Evolutionary conservation across 2,888 invertebrate genomes (phyloP).

Genomic region (Coenonympha arcania): DNA sequence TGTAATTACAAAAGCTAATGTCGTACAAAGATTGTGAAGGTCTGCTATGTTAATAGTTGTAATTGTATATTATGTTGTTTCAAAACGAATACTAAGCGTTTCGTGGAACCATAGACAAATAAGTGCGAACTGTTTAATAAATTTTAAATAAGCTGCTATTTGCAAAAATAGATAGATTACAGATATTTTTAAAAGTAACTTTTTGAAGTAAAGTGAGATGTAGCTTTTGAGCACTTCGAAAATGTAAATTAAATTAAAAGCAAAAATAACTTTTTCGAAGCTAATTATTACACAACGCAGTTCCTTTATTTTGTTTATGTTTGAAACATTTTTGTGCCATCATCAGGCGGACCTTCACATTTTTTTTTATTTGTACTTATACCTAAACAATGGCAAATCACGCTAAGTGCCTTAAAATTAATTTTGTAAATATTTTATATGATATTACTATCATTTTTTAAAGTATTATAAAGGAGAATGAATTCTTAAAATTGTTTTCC

Average conservation of each 20-base stretch:
- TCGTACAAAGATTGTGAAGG: conserved; percentile 60
- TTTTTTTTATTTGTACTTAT: conserved; percentile 68
- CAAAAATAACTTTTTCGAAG: no score
- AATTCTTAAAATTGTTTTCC: conserved; percentile 66
- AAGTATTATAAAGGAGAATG: conserved; percentile 63
- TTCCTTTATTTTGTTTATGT: conserved; percentile 13
- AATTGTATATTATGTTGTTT: conserved; percentile 55
- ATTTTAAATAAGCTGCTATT: background rate
- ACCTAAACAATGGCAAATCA: conserved; percentile 49
- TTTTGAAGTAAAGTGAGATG: no score
- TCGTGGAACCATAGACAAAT: conserved; percentile 30
- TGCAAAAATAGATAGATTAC: conserved; percentile 25
- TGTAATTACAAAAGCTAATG: conserved; percentile 42
- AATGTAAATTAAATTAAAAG: no score
- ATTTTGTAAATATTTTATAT: conserved; percentile 66
- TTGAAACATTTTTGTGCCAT: conserved; percentile 56
- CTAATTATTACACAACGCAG: no score
- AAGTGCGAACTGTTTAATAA: conserved; percentile 20
- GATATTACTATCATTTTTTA: conserved; percentile 39
- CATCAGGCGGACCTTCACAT: conserved; percentile 57
- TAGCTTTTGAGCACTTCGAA: no score
- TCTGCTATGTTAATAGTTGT: conserved; percentile 59
- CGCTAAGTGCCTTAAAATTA: conserved; percentile 64
- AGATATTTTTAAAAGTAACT: conserved; percentile 56
- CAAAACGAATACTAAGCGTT: conserved; percentile 29